Evolutionary conservation across 2,797 vertebrate species (phyloP).

Genomic region (Lithobates pipiens): DNA sequence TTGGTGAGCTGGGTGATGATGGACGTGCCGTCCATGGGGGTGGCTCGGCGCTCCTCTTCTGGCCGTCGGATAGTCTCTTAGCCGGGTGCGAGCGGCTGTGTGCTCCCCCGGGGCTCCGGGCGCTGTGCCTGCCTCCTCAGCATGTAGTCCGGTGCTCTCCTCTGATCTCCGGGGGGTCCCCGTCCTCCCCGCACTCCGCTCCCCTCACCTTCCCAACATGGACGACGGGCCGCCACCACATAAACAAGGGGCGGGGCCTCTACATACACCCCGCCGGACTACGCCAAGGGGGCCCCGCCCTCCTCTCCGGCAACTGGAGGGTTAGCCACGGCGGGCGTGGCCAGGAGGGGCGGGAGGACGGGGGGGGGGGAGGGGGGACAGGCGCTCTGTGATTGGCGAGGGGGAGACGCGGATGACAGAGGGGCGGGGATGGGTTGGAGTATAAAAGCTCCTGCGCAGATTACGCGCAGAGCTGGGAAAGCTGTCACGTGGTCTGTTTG

Average conservation of each 20-base stretch:
- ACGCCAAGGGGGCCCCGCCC: too few relatives aligned
- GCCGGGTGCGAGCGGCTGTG: background rate
- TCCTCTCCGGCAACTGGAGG: background rate
- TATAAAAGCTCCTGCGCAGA: conserved; percentile 16
- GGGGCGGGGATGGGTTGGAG: background rate
- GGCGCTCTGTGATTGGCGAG: conserved; percentile 27
- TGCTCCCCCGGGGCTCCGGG: conserved; percentile 39
- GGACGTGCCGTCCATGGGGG: conserved; percentile 97
- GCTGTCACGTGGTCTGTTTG: too few relatives aligned
- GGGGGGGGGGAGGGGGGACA: conserved; percentile 2
- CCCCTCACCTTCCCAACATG: conserved; percentile 58
- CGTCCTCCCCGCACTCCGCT: conserved; percentile 8
- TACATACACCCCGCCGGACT: background rate
- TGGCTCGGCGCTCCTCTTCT: background rate
- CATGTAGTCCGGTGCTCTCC: conserved; percentile 59
- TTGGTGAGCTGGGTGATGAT: conserved; percentile 99
- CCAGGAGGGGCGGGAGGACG: too few relatives aligned
- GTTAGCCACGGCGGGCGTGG: background rate
- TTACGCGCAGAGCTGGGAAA: too few relatives aligned
- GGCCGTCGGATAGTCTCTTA: background rate
- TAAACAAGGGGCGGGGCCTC: conserved; percentile 50
- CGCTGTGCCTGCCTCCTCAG: conserved; percentile 46
- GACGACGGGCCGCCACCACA: conserved; percentile 18
- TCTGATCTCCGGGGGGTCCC: conserved; percentile 14
- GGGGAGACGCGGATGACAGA: background rate